A percentile compares a stretch with the other conserved stretches of the same genome.
Conservation (phyloP, 2,113 vertebrate species). For the Leucoraja erinaceus region DNA sequence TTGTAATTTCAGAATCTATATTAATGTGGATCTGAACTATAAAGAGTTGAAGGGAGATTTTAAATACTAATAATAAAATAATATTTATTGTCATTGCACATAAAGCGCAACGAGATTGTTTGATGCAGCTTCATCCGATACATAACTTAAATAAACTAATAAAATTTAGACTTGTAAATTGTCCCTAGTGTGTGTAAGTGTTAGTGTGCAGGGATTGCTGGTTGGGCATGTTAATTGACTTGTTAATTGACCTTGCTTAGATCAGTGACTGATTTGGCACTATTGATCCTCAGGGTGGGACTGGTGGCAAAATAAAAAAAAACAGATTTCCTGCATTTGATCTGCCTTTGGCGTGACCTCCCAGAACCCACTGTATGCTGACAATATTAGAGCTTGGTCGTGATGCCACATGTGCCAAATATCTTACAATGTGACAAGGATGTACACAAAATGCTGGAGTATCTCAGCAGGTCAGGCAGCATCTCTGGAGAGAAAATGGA, state of each 20-base stretch:
- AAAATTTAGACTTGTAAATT: too few species aligned
- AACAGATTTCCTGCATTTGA: neutral
- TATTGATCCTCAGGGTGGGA: neutral
- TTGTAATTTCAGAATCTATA: neutral
- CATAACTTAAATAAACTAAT: too few species aligned
- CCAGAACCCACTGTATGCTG: neutral
- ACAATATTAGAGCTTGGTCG: neutral
- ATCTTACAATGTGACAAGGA: neutral
- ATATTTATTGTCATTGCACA: too few species aligned
- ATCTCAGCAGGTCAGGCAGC: too few species aligned
- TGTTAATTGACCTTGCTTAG: neutral
- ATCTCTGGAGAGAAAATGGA: too few species aligned
- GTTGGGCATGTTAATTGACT: too few species aligned
- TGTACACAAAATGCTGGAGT: too few species aligned
- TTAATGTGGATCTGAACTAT: neutral
- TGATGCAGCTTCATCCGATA: too few species aligned
- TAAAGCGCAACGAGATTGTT: too few species aligned
- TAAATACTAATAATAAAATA: too few species aligned
- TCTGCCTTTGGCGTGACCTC: neutral
- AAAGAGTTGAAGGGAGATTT: neutral
- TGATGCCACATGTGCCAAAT: neutral
- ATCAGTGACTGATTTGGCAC: neutral
- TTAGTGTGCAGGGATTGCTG: too few species aligned
- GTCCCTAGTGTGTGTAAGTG: too few species aligned
- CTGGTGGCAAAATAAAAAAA: neutral